Conservation (phyloP, 2,797 vertebrate genomes). For the Alfaro cultratus region DNA sequence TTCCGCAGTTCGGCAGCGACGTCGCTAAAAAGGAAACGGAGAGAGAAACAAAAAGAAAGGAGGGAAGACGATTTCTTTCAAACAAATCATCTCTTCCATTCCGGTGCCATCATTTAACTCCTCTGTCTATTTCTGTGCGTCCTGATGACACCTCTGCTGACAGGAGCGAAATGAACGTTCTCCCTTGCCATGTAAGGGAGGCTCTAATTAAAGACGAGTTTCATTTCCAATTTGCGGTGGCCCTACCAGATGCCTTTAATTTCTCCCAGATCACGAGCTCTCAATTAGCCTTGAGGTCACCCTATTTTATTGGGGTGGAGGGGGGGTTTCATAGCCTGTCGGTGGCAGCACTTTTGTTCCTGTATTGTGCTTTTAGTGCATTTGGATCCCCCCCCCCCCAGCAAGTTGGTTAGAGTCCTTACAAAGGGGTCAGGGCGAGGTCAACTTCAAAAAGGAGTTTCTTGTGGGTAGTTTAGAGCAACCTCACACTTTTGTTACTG, state of each 20-base stretch:
- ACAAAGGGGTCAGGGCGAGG: constrained; percentile 79
- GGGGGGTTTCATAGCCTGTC: constrained; percentile 49
- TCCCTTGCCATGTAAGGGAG: constrained; percentile 33
- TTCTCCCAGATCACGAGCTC: constrained; percentile 70
- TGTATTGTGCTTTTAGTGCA: constrained; percentile 75
- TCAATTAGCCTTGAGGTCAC: constrained; percentile 80
- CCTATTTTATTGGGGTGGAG: constrained; percentile 77
- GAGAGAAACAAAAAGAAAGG: constrained; percentile 9
- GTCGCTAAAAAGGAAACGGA: constrained; percentile 16
- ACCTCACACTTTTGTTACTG: constrained; percentile 65
- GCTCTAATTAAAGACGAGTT: constrained; percentile 59
- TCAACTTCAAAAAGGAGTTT: constrained; percentile 77
- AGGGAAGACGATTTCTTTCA: constrained; percentile 15
- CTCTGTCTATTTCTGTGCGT: constrained; percentile 18
- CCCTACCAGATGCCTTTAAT: constrained; percentile 71
- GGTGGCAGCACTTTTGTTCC: constrained; percentile 61
- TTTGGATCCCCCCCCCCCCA: constrained; percentile 77
- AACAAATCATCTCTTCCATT: constrained; percentile 22
- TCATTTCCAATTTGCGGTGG: constrained; percentile 52
- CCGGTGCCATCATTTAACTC: constrained; percentile 9
- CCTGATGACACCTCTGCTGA: constrained; percentile 49
- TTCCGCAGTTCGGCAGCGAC: constrained; percentile 17
- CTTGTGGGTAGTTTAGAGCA: constrained; percentile 70
- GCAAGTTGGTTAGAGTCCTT: constrained; percentile 75
- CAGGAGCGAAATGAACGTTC: constrained; percentile 40